phyloP scores from a whole-genome alignment of 1,140 invertebrate species.

The Chionoecetes opilio region DNA sequence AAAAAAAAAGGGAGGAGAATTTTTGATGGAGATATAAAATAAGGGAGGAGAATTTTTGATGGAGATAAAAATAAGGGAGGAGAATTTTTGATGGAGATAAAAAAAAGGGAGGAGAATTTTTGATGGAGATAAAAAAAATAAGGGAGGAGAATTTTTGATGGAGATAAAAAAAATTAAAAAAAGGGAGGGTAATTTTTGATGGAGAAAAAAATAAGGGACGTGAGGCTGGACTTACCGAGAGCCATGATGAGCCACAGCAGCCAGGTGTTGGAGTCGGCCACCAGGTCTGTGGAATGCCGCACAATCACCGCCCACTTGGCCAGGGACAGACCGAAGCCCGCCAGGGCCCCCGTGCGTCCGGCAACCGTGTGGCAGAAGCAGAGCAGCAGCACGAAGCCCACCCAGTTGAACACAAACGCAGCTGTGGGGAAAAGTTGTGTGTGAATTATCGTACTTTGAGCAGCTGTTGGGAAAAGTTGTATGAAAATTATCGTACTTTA shows the following conservation, averaged over 20 bases:
- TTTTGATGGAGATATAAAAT: too few species aligned
- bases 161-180: too few species aligned
- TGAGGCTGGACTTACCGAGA: conserved; percentile 91
- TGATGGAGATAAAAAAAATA: too few species aligned
- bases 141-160: too few species aligned
- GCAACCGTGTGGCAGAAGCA: conserved; percentile 97
- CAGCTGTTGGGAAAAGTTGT: too few species aligned
- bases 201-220: neutral
- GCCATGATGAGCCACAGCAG: conserved; percentile 95
- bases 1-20: too few species aligned
- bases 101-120: too few species aligned
- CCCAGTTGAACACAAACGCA: conserved; percentile 97
- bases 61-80: too few species aligned
- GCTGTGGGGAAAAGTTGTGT: conserved; percentile 86
- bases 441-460: conserved; percentile 77
- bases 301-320: conserved; percentile 98
- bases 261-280: conserved; percentile 92
- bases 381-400: conserved; percentile 95
- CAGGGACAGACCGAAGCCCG: conserved; percentile 95
- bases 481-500: too few species aligned
- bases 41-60: too few species aligned
- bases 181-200: too few species aligned
- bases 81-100: too few species aligned
- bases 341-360: conserved; percentile 94
- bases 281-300: conserved; percentile 93